A percentile compares a stretch with the other conserved stretches of the same genome.
phyloP scores from a whole-genome alignment of 2,113 vertebrate genomes.

The Ictidomys tridecemlineatus region DNA sequence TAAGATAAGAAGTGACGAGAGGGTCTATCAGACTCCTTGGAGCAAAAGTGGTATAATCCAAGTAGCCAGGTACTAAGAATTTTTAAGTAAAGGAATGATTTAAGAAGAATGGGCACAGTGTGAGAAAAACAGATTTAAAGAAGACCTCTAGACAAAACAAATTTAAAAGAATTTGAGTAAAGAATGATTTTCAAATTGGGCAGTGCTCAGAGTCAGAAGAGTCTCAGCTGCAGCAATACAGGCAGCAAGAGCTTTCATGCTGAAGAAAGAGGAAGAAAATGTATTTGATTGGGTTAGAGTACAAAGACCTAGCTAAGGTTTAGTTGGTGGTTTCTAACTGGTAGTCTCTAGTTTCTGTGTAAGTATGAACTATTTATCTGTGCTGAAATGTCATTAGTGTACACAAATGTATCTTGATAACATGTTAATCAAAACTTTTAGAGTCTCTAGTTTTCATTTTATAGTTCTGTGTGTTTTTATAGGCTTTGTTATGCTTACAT shows the following conservation, averaged over 20 bases:
- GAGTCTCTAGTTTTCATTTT: background rate
- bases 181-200: background rate
- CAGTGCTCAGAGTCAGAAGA: background rate
- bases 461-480: background rate
- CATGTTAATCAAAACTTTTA: background rate
- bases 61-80: background rate
- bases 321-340: background rate
- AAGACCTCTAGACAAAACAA: background rate
- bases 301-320: background rate
- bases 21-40: background rate
- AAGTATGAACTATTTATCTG: no score
- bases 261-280: background rate
- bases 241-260: background rate
- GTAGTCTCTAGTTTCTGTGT: background rate
- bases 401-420: background rate
- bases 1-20: background rate
- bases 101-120: background rate
- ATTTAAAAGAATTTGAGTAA: background rate
- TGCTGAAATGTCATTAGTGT: background rate
- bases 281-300: background rate
- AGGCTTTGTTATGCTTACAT: background rate
- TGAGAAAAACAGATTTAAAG: background rate
- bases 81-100: background rate
- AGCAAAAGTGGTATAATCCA: background rate
- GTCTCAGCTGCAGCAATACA: accelerated